These are phyloP conservation scores for Mesoligia furuncula DNA, from an alignment of 2,888 invertebrate species.

Conservation along the genomic window DNA sequence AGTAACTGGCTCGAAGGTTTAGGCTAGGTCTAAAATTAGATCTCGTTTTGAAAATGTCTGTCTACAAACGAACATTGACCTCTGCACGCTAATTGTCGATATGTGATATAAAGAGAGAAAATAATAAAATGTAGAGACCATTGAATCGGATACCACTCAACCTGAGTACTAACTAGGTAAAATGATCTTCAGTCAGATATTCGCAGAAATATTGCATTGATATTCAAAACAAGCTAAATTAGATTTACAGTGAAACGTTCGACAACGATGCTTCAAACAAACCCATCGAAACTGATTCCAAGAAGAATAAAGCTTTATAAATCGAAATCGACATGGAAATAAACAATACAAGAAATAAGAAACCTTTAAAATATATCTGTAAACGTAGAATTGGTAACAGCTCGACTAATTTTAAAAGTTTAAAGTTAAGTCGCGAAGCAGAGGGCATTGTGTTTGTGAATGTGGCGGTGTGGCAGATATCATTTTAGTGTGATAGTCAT, in stretches of 20 bases:
- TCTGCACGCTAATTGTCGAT: background rate
- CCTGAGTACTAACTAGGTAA: background rate
- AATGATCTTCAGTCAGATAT: no score
- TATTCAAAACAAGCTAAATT: background rate
- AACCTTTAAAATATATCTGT: slow-evolving; percentile 9
- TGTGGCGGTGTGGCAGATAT: slow-evolving; percentile 53
- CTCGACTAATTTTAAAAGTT: slow-evolving; percentile 76
- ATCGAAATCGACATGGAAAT: background rate
- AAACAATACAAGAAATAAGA: background rate
- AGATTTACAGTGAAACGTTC: background rate
- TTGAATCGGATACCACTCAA: background rate
- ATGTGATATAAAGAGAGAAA: background rate
- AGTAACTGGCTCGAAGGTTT: no score
- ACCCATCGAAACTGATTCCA: background rate
- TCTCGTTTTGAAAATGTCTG: no score
- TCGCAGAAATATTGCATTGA: background rate
- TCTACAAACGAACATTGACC: background rate
- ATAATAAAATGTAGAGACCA: background rate
- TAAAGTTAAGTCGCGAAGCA: slow-evolving; percentile 69
- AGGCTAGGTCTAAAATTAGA: no score
- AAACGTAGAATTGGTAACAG: slow-evolving; percentile 34
- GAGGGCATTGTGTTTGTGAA: slow-evolving; percentile 6
- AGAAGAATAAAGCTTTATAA: background rate
- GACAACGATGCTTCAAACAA: background rate
- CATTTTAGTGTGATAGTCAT: slow-evolving; percentile 54